phyloP scores from a whole-genome alignment of 2,797 vertebrate species.

The Manis crassicaudata region DNA sequence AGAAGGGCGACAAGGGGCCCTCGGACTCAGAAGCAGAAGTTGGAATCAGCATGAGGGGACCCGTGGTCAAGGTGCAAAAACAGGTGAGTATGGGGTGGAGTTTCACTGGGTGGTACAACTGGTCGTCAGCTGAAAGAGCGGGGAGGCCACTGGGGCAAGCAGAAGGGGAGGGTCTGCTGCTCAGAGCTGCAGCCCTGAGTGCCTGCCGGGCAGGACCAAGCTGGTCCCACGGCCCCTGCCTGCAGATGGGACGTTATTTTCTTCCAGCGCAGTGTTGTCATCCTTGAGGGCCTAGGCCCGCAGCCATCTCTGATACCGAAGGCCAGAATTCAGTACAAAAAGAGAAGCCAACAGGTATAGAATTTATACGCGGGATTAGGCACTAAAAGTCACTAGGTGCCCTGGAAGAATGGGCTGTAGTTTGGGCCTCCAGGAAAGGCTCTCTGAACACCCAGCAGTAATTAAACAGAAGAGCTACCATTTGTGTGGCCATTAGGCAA shows the following conservation, averaged over 20 bases:
- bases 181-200: neutral
- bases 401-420: neutral
- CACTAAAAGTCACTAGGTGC: neutral
- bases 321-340: neutral
- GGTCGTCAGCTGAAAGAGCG: accelerated
- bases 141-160: neutral
- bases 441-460: neutral
- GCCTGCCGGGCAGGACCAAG: neutral
- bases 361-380: neutral
- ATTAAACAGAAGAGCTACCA: neutral
- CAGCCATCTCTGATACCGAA: neutral
- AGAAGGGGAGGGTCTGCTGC: neutral
- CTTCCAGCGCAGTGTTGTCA: neutral
- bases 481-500: neutral
- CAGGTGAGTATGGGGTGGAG: constrained; percentile 85
- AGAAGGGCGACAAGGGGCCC: constrained; percentile 90
- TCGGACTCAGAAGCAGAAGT: constrained; percentile 91
- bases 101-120: neutral
- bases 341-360: neutral
- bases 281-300: neutral
- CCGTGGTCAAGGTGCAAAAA: constrained; percentile 94
- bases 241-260: neutral
- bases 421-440: neutral
- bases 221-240: neutral
- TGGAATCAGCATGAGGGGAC: constrained; percentile 95